Conservation (phyloP, 2,888 invertebrate genomes). For the Drosophila setosimentum region DNA sequence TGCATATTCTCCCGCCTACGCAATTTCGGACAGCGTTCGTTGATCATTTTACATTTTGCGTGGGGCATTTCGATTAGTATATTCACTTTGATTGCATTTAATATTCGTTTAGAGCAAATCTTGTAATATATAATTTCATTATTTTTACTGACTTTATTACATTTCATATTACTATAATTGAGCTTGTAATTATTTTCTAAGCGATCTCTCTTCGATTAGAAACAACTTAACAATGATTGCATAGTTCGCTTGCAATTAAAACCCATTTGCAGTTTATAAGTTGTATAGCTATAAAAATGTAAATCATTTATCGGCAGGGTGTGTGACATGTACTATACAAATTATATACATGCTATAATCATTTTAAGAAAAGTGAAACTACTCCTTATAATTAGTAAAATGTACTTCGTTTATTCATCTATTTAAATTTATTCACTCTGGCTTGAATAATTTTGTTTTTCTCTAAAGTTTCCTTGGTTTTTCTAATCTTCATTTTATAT, state of each 20-base stretch:
- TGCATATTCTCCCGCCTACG: conserved; percentile 39
- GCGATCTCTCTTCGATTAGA: not conserved
- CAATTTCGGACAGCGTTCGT: not conserved
- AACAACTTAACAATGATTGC: conserved; percentile 13
- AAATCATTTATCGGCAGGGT: not conserved
- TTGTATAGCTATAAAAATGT: not conserved
- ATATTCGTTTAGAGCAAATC: not conserved
- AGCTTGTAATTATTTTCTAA: not conserved
- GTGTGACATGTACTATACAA: not conserved
- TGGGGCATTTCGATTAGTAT: conserved; percentile 10
- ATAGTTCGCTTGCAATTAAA: not conserved
- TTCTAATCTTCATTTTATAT: not conserved
- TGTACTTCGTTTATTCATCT: not conserved
- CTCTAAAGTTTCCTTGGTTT: not conserved
- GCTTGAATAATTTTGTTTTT: not conserved
- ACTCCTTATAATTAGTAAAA: not conserved
- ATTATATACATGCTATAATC: not conserved
- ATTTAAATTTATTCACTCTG: not conserved
- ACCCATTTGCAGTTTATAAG: not conserved
- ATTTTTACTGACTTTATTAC: not conserved
- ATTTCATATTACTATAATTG: not conserved
- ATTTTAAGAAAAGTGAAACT: not conserved
- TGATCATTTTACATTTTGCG: not conserved
- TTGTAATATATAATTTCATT: not conserved
- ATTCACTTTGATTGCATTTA: not conserved